Percentiles rank a stretch among this genome's conserved stretches.
phyloP scores from a whole-genome alignment of 2,888 invertebrate species.

The Netelia melanura region DNA sequence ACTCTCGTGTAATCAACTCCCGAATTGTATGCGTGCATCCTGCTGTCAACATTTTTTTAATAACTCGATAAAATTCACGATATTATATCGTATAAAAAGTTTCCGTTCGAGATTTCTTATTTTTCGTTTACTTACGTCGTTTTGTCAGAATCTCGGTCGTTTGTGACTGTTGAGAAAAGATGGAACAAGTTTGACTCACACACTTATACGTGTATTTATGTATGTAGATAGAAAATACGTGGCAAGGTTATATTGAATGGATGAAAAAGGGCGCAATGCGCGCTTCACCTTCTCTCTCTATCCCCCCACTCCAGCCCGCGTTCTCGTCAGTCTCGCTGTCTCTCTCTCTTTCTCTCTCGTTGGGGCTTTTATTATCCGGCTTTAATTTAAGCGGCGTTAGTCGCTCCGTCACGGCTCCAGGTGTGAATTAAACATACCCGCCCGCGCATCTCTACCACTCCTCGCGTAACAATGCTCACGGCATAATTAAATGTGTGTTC shows the following conservation, averaged over 20 bases:
- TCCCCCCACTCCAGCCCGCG: background rate
- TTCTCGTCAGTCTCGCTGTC: constrained; percentile 12
- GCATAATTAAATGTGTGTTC: constrained; percentile 83
- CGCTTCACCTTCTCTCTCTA: background rate
- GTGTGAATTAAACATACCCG: constrained; percentile 82
- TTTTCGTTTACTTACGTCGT: constrained; percentile 28
- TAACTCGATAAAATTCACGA: background rate
- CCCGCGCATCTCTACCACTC: constrained; percentile 70
- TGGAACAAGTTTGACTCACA: constrained; percentile 44
- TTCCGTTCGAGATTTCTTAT: background rate
- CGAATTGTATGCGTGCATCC: too few relatives aligned
- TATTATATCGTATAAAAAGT: background rate
- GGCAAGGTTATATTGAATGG: constrained; percentile 43
- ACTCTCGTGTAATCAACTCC: background rate
- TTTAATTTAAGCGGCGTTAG: constrained; percentile 84
- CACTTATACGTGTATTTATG: constrained; percentile 19
- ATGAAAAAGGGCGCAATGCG: constrained; percentile 60
- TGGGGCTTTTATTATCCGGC: constrained; percentile 83
- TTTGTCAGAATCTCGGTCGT: constrained; percentile 36
- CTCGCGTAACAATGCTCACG: constrained; percentile 77
- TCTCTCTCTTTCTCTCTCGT: constrained; percentile 54
- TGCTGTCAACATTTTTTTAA: background rate
- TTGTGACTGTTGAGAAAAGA: constrained; percentile 41
- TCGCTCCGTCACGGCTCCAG: constrained; percentile 81
- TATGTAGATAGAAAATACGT: constrained; percentile 30